Percentiles rank a stretch among this genome's conserved stretches.
These are phyloP conservation scores for Beris chalybata DNA, from an alignment of 2,888 invertebrate species.

Conservation along the genomic window DNA sequence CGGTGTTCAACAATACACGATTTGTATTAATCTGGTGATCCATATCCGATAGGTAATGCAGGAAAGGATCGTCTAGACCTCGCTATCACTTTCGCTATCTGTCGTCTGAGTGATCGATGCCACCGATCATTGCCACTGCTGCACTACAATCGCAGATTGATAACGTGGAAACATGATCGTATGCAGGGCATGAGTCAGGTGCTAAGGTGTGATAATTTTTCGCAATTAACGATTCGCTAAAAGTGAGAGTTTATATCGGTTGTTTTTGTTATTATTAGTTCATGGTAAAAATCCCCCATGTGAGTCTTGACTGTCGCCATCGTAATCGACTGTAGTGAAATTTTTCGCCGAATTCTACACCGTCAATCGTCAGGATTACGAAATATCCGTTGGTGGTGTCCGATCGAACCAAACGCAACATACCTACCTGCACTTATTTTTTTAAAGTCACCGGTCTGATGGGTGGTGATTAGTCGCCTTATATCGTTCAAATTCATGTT, in stretches of 20 bases:
- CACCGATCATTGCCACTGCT: neutral
- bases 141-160: neutral
- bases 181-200: slow-evolving; percentile 13
- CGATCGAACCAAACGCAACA: too few species aligned
- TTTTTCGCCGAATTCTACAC: too few species aligned
- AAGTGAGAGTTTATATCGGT: slow-evolving; percentile 24
- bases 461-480: too few species aligned
- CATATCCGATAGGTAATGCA: neutral
- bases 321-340: too few species aligned
- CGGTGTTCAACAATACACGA: slow-evolving; percentile 5
- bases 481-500: too few species aligned
- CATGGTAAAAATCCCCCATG: too few species aligned
- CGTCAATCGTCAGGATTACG: too few species aligned
- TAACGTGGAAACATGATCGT: slow-evolving; percentile 9
- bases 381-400: too few species aligned
- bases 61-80: neutral
- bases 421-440: too few species aligned
- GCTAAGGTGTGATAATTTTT: slow-evolving; percentile 16
- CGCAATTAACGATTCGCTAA: slow-evolving; percentile 25
- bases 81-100: slow-evolving; percentile 22
- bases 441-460: too few species aligned
- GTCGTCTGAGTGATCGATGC: neutral
- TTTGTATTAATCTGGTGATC: slow-evolving; percentile 2
- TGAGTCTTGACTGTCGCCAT: too few species aligned
- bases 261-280: too few species aligned